These are phyloP conservation scores for Nephrocerus scutellatus DNA, from an alignment of 2,888 invertebrate genomes.

Conservation along the genomic window DNA sequence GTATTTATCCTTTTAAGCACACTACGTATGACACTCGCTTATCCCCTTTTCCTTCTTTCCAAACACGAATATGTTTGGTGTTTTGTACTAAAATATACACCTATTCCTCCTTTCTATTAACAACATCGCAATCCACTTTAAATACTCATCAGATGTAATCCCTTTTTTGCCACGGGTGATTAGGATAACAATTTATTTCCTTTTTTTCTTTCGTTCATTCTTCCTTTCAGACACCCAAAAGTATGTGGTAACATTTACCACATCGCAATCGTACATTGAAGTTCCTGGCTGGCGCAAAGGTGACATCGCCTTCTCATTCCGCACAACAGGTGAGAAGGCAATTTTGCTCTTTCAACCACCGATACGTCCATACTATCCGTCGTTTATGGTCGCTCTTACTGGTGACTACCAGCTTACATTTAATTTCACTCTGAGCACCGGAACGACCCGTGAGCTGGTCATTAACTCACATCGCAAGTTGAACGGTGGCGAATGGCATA, in stretches of 20 bases:
- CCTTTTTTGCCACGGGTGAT: background rate
- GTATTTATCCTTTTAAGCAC: no score
- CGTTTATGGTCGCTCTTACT: constrained; percentile 84
- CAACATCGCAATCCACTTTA: no score
- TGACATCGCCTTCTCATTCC: constrained; percentile 85
- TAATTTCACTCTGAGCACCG: constrained; percentile 82
- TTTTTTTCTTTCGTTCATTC: constrained; percentile 7
- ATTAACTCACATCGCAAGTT: constrained; percentile 75
- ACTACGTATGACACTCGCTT: no score
- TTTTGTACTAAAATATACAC: no score
- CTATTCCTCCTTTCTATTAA: no score
- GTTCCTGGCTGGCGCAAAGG: constrained; percentile 91
- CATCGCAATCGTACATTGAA: constrained; percentile 85
- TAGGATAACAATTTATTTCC: background rate
- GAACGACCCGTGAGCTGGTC: constrained; percentile 70
- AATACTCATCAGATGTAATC: background rate
- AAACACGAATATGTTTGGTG: no score
- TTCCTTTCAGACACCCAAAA: constrained; percentile 70
- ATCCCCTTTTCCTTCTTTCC: no score
- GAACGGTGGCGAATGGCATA: constrained; percentile 93
- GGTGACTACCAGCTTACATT: constrained; percentile 82
- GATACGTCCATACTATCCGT: constrained; percentile 79
- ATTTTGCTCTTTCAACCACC: constrained; percentile 87
- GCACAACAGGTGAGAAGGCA: constrained; percentile 84
- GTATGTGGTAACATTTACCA: constrained; percentile 89